These are phyloP conservation scores for Labeo catla DNA, from an alignment of 2,113 vertebrate species.

Conservation along the genomic window DNA sequence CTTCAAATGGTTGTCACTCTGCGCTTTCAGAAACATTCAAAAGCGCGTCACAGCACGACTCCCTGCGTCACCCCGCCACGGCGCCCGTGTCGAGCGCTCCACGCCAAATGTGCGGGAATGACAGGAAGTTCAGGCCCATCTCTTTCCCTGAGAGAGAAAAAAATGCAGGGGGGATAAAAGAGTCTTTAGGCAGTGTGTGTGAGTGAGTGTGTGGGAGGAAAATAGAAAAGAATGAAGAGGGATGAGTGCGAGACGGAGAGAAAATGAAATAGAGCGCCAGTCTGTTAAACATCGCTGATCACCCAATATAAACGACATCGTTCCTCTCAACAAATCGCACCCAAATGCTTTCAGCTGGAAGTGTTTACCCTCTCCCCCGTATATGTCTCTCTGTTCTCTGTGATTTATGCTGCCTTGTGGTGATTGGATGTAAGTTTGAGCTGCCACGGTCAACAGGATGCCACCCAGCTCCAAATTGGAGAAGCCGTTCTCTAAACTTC, in stretches of 20 bases:
- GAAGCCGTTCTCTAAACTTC: constrained; percentile 8
- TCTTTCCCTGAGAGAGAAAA: background rate
- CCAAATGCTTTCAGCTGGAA: constrained; percentile 42
- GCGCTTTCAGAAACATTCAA: constrained; percentile 1
- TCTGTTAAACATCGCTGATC: constrained; percentile 51
- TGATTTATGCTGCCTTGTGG: constrained; percentile 9
- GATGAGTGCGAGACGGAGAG: constrained; percentile 4
- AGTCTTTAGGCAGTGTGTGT: background rate
- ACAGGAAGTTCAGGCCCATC: constrained; percentile 23
- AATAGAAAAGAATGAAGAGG: constrained; percentile 8
- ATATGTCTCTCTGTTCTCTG: constrained; percentile 21
- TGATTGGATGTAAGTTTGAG: constrained; percentile 36
- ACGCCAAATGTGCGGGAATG: constrained; percentile 25
- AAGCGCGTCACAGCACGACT: background rate
- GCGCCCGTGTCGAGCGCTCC: background rate
- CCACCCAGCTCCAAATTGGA: constrained; percentile 12
- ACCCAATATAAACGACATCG: constrained; percentile 47
- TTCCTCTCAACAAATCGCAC: constrained; percentile 41
- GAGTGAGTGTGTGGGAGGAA: background rate
- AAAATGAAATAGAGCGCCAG: background rate
- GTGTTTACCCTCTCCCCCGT: constrained; percentile 35
- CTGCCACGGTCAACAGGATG: constrained; percentile 31
- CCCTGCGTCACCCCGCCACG: background rate
- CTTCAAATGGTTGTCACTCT: constrained; percentile 34
- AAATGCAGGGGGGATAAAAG: background rate